These are phyloP conservation scores for Rhyzopertha dominica DNA, from an alignment of 1,140 invertebrate species.

Conservation along the genomic window DNA sequence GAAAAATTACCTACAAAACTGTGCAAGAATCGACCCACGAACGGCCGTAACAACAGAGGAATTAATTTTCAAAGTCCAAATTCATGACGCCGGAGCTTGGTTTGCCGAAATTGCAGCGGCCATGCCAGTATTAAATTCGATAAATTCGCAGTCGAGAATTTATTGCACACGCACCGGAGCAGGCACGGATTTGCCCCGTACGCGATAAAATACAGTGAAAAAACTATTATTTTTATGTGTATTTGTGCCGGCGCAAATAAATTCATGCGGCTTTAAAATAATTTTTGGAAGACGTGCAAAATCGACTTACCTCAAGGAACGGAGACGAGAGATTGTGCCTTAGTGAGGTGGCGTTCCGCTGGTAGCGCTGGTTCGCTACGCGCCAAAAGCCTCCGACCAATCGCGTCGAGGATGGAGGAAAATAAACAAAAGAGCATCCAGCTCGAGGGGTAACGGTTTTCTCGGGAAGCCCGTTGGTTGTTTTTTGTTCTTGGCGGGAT, in stretches of 20 bases:
- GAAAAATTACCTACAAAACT: conserved; percentile 31
- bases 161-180: conserved; percentile 18
- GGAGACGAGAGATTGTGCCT: too few relatives aligned
- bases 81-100: conserved; percentile 7
- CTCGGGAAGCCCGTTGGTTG: too few relatives aligned
- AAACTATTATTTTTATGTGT: conserved; percentile 35
- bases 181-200: conserved; percentile 7
- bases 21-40: conserved; percentile 11
- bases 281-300: conserved; percentile 30
- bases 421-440: too few relatives aligned
- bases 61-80: conserved; percentile 35
- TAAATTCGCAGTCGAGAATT: conserved; percentile 22
- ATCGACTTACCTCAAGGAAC: conserved; percentile 33
- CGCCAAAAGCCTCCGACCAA: conserved; percentile 31
- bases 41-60: conserved; percentile 17
- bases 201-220: conserved; percentile 27
- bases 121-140: conserved; percentile 26
- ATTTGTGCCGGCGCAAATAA: conserved; percentile 21
- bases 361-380: conserved; percentile 24
- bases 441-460: too few relatives aligned
- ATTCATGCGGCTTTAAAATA: conserved; percentile 30
- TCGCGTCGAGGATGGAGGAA: conserved; percentile 8
- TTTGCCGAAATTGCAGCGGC: conserved; percentile 26
- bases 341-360: conserved; percentile 29
- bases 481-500: too few relatives aligned